A percentile compares a stretch with the other conserved stretches of the same genome.
Conservation (phyloP, 2,888 invertebrate genomes). For the Psylliodes chrysocephalus region DNA sequence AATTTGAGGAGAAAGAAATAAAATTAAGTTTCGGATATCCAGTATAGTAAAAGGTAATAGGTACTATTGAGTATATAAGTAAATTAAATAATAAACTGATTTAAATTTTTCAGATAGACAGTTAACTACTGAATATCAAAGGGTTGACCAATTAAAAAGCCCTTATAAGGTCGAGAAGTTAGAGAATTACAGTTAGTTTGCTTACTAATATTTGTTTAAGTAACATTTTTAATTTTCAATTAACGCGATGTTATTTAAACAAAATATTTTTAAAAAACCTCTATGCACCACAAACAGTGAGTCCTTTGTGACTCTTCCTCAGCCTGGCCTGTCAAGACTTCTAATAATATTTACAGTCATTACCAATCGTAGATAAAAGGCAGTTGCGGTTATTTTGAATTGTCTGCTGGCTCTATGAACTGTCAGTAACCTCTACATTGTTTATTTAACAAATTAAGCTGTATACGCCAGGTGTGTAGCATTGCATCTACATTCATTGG, state of each 20-base stretch:
- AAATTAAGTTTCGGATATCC: no score
- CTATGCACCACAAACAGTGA: slow-evolving; percentile 8
- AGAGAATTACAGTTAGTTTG: no score
- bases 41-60: no score
- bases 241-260: slow-evolving; percentile 9
- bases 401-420: slow-evolving; percentile 42
- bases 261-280: slow-evolving; percentile 6
- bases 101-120: no score
- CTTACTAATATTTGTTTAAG: background rate
- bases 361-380: slow-evolving; percentile 32
- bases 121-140: no score
- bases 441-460: slow-evolving; percentile 47
- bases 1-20: no score
- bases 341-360: slow-evolving; percentile 38
- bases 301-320: slow-evolving; percentile 19
- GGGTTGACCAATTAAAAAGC: no score
- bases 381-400: slow-evolving; percentile 35
- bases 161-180: no score
- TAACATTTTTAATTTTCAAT: background rate
- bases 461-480: slow-evolving; percentile 44
- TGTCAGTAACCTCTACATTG: slow-evolving; percentile 46
- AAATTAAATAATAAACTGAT: no score
- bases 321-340: slow-evolving; percentile 25
- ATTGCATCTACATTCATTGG: slow-evolving; percentile 30
- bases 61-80: no score